phyloP scores from a whole-genome alignment of 1,140 invertebrate species.

The Macrosteles quadrilineatus region DNA sequence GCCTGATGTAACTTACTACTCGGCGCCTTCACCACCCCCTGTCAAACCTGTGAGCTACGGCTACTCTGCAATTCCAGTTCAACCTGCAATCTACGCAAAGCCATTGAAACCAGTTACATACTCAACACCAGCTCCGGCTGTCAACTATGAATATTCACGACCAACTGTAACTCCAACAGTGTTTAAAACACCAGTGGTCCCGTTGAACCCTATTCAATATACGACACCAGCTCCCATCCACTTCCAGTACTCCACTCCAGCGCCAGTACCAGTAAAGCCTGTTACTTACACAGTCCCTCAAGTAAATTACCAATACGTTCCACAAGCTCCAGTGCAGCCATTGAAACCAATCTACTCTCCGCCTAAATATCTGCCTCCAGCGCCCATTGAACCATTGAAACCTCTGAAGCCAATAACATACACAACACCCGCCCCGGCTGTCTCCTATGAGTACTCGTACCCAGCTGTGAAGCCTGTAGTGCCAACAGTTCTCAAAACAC shows the following conservation, averaged over 20 bases:
- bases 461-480: conserved; percentile 19
- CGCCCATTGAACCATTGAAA: background rate
- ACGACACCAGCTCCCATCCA: conserved; percentile 19
- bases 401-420: conserved; percentile 35
- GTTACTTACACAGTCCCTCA: background rate
- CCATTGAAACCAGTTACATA: conserved; percentile 35
- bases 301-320: background rate
- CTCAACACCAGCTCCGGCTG: conserved; percentile 22
- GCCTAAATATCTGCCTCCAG: background rate
- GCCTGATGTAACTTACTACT: background rate
- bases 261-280: background rate
- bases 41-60: background rate
- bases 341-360: conserved; percentile 10
- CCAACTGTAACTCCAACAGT: conserved; percentile 23
- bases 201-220: conserved; percentile 37
- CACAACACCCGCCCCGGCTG: conserved; percentile 13
- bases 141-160: conserved; percentile 1
- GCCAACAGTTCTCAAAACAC: conserved; percentile 23
- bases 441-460: background rate
- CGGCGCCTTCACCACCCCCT: background rate
- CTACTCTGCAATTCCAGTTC: background rate
- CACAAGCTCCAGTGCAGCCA: conserved; percentile 1
- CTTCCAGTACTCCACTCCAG: background rate
- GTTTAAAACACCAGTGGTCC: conserved; percentile 34
- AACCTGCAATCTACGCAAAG: background rate